Percentiles rank a stretch among this genome's conserved stretches.
These are phyloP conservation scores for Sinhomidia bicolor DNA, from an alignment of 2,888 invertebrate genomes.

Conservation along the genomic window DNA sequence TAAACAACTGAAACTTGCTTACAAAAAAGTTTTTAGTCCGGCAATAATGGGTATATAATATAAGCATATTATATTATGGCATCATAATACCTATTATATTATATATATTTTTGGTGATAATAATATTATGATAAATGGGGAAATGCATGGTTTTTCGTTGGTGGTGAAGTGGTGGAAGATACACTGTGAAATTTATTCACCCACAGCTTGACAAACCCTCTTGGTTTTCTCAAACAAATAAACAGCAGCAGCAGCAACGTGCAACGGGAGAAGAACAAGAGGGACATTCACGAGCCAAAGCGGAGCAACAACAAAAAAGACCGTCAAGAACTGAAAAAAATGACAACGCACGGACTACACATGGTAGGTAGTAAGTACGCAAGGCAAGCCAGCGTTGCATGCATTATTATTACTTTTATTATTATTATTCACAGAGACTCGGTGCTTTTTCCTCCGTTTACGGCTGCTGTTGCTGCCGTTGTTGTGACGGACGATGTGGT, in stretches of 20 bases:
- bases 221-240: slow-evolving; percentile 26
- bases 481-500: slow-evolving; percentile 14
- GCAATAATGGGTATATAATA: no score
- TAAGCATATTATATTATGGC: no score
- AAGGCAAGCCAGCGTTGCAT: not conserved
- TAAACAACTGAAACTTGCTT: slow-evolving; percentile 7
- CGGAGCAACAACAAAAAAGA: slow-evolving; percentile 17
- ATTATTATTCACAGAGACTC: not conserved
- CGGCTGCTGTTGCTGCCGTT: not conserved
- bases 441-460: not conserved
- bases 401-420: not conserved
- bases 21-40: no score
- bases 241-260: slow-evolving; percentile 4
- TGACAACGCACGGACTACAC: not conserved
- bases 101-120: slow-evolving; percentile 18
- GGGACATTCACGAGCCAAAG: slow-evolving; percentile 63
- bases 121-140: slow-evolving; percentile 50
- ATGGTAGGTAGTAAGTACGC: not conserved
- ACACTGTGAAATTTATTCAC: slow-evolving; percentile 68
- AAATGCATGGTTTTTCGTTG: slow-evolving; percentile 20
- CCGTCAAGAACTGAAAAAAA: slow-evolving; percentile 48
- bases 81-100: no score
- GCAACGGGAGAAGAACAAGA: slow-evolving; percentile 22
- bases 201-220: slow-evolving; percentile 52
- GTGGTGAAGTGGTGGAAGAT: slow-evolving; percentile 56